Evolutionary conservation across 2,113 vertebrate genomes (phyloP).

Genomic region (Cepphus grylle): DNA sequence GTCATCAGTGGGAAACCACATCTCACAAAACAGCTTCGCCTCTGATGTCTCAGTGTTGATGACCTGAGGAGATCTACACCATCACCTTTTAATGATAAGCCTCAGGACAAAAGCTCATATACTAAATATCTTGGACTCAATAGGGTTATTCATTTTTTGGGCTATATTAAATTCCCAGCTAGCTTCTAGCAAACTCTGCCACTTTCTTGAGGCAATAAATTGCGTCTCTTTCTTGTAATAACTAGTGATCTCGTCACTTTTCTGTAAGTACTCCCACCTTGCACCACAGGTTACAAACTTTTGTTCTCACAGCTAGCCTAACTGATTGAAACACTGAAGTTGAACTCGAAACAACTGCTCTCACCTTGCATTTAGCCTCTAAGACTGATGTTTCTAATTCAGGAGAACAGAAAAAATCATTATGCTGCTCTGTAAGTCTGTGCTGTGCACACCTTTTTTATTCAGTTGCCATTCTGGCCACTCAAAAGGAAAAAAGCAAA

Average conservation of each 20-base stretch:
- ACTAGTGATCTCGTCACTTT: background rate
- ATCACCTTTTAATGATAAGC: background rate
- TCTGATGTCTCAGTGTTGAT: background rate
- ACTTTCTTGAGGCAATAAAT: background rate
- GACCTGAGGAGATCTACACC: background rate
- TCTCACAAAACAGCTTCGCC: background rate
- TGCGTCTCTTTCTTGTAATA: background rate
- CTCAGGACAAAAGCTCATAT: background rate
- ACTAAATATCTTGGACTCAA: background rate
- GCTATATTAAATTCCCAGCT: background rate
- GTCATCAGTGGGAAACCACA: background rate
- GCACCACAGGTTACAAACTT: background rate
- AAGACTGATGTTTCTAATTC: background rate
- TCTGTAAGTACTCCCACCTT: background rate
- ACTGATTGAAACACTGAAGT: background rate
- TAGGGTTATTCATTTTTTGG: background rate
- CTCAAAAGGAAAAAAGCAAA: background rate
- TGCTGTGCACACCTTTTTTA: background rate
- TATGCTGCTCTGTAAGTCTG: background rate
- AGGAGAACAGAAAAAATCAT: background rate
- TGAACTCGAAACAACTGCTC: background rate
- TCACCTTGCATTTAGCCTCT: background rate
- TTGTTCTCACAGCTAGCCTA: background rate
- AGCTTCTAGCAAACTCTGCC: background rate
- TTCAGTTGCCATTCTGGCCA: background rate